phyloP scores from a whole-genome alignment of 2,888 invertebrate species.

The Brachynemurus nebulosus region DNA sequence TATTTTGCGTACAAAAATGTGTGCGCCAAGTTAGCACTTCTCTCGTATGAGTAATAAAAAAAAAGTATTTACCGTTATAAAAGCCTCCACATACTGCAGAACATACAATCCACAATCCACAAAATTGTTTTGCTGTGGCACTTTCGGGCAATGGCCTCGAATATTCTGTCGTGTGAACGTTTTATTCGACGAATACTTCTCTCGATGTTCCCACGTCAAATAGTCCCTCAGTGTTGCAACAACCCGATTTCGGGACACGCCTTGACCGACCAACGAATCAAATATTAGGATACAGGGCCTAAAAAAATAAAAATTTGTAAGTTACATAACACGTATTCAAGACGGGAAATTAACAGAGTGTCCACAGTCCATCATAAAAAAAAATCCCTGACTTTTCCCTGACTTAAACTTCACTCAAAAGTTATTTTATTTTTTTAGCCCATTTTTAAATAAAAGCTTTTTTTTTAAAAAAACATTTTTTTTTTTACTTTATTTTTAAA shows the following conservation, averaged over 20 bases:
- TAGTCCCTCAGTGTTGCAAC: conserved; percentile 86
- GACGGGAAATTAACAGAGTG: too few species aligned
- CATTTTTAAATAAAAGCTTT: too few species aligned
- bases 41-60: background rate
- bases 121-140: conserved; percentile 96
- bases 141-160: conserved; percentile 75
- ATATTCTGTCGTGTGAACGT: conserved; percentile 71
- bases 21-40: too few species aligned
- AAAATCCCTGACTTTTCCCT: too few species aligned
- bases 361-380: too few species aligned
- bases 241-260: conserved; percentile 66
- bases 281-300: conserved; percentile 91
- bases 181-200: conserved; percentile 48
- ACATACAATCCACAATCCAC: conserved; percentile 94
- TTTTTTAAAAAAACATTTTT: too few species aligned
- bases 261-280: conserved; percentile 76
- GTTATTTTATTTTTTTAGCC: too few species aligned
- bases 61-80: conserved; percentile 57
- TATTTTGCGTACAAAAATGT: too few species aligned
- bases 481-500: background rate
- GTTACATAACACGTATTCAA: conserved; percentile 23
- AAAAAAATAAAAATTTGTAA: conserved; percentile 34
- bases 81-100: conserved; percentile 91
- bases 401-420: too few species aligned
- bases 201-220: conserved; percentile 71